Base-by-base conservation (phyloP, 92 coral and sea anemone species). In the Porites divaricata region DNA sequence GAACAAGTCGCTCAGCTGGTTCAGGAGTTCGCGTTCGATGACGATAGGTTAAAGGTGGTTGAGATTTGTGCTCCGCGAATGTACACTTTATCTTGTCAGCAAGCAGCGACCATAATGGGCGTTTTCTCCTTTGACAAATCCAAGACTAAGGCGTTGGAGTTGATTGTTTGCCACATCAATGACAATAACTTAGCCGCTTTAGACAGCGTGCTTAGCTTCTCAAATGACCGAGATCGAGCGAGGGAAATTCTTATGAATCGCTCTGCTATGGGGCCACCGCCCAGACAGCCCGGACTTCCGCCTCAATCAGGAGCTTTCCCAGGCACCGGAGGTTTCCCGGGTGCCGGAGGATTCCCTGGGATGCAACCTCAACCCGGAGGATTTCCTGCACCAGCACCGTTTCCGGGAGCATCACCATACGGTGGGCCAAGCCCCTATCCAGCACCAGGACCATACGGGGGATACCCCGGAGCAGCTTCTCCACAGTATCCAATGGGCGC, bases 1-100 rank as follows among this genome's bases (percentile, higher is more conserved):
- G 95, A 91, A 11, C 95, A 91, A 85, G 92, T 91, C 65, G 87
- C 85, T 20, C 90, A 88, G 56, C 74, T 91, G 22, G 71, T 88
- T 8, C 25, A 41, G 61, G 88, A 91, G 69, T 91, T 91, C 54
- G 25, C 88, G 11, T 91, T 91, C 63, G 95, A 88, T 61, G 95
- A 88, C 24, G 95, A 77, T 4, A 88, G 89, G n/a, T 41, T 81
- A 26, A 85, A 85, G 76, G 92, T 85, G 7, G 87, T 91, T 62
- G 76, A 81, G 75, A 81, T 88, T 66, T 88, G 92, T 77, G 81
- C 84, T 26, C 85, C 85, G 2, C 79, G 88, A 15, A 49, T 88
- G 83, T 81, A 78, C 54, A 82, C 81, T 48, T 63, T 57, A 25
- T 88, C 81, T 16, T 91, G 95, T 61, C 72, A 66, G 2, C 85